Percentiles rank a stretch among this genome's conserved stretches.
Conservation (phyloP, 2,888 invertebrate species). For the Idaea aversata region DNA sequence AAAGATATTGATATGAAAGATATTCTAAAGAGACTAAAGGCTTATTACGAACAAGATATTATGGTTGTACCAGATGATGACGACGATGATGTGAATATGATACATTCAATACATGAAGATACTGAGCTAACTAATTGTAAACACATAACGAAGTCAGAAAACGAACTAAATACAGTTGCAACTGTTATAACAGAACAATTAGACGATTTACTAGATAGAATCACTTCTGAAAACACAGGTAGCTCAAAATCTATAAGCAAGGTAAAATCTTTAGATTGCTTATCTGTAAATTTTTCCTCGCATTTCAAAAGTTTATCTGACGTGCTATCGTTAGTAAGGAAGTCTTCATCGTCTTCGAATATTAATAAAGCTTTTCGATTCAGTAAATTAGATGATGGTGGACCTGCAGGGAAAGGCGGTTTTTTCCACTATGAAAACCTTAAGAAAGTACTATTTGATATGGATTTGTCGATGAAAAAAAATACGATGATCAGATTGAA, state of each 20-base stretch:
- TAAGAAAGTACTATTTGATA: slow-evolving; percentile 19
- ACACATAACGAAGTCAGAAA: slow-evolving; percentile 36
- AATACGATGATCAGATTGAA: slow-evolving; percentile 12
- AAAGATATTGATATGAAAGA: slow-evolving; percentile 44
- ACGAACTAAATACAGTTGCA: slow-evolving; percentile 37
- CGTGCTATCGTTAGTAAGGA: slow-evolving; percentile 33
- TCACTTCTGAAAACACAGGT: slow-evolving; percentile 32
- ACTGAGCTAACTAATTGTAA: slow-evolving; percentile 26
- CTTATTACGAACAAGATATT: slow-evolving; percentile 32
- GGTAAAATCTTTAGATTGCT: slow-evolving; percentile 5
- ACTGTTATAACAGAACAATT: slow-evolving; percentile 42
- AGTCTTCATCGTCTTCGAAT: slow-evolving; percentile 25
- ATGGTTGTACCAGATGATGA: neutral
- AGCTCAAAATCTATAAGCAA: slow-evolving; percentile 22
- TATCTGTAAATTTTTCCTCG: slow-evolving; percentile 6
- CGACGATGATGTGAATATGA: neutral
- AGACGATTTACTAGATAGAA: slow-evolving; percentile 42
- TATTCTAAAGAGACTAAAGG: slow-evolving; percentile 46
- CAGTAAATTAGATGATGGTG: slow-evolving; percentile 39
- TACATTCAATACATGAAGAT: neutral
- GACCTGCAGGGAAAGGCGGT: slow-evolving; percentile 31
- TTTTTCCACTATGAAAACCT: slow-evolving; percentile 18
- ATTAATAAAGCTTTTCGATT: slow-evolving; percentile 31
- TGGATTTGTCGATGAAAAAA: slow-evolving; percentile 16
- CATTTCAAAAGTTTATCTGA: slow-evolving; percentile 32